A percentile compares a stretch with the other conserved stretches of the same genome.
phyloP scores from a whole-genome alignment of 2,888 invertebrate genomes.

The Ophraella communa region DNA sequence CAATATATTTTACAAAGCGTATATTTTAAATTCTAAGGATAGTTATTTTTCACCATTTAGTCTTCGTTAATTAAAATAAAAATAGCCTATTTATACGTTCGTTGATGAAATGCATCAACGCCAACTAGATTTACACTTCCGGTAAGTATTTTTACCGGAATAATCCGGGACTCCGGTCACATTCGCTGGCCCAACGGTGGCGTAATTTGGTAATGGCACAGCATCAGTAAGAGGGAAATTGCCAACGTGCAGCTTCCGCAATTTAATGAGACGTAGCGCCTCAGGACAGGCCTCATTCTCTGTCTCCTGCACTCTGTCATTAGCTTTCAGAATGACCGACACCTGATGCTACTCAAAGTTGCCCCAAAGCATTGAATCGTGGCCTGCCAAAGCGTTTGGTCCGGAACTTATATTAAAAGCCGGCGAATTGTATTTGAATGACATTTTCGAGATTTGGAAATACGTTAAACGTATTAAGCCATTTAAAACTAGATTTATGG shows the following conservation, averaged over 20 bases:
- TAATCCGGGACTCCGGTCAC: slow-evolving; percentile 55
- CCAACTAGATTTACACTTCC: slow-evolving; percentile 13
- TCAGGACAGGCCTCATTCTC: slow-evolving; percentile 46
- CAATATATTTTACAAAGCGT: too few relatives aligned
- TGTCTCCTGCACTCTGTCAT: not conserved
- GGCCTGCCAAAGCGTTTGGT: not conserved
- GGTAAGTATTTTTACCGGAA: slow-evolving; percentile 21
- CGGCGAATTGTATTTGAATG: not conserved
- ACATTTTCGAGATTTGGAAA: not conserved
- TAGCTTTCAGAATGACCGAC: not conserved
- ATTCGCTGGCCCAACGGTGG: slow-evolving; percentile 42
- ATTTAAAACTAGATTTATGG: not conserved
- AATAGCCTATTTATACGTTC: not conserved
- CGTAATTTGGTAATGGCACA: slow-evolving; percentile 59
- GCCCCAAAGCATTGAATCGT: not conserved
- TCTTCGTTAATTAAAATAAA: not conserved
- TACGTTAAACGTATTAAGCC: not conserved
- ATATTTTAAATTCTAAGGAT: too few relatives aligned
- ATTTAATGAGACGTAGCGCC: slow-evolving; percentile 59
- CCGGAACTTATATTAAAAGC: slow-evolving; percentile 3
- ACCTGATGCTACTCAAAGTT: slow-evolving; percentile 1
- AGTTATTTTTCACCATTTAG: not conserved
- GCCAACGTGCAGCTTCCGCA: slow-evolving; percentile 61
- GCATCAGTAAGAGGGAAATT: slow-evolving; percentile 57
- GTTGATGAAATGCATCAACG: slow-evolving; percentile 3